phyloP scores from a whole-genome alignment of 2,797 vertebrate genomes.

The Ctenosaura bakeri region DNA sequence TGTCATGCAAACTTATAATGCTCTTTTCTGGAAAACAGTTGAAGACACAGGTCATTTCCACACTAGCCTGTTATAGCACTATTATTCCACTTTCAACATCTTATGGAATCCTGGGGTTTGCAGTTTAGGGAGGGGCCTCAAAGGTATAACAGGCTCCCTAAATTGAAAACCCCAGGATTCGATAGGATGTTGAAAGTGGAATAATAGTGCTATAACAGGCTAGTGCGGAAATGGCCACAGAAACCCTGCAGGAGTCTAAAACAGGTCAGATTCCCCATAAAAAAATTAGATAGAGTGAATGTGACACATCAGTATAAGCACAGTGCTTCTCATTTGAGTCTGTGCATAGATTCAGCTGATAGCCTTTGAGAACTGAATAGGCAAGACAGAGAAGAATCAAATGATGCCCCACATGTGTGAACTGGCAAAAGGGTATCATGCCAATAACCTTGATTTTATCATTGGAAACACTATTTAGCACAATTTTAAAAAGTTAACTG shows the following conservation, averaged over 20 bases:
- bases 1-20: neutral
- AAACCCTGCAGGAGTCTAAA: neutral
- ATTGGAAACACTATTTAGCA: conserved; percentile 64
- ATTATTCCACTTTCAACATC: too few relatives aligned
- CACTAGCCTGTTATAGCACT: too few relatives aligned
- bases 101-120: too few relatives aligned
- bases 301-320: neutral
- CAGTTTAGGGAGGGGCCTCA: too few relatives aligned
- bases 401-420: neutral
- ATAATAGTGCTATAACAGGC: too few relatives aligned
- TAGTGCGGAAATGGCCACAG: too few relatives aligned
- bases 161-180: too few relatives aligned
- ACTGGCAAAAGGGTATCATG: neutral
- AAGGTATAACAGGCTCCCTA: too few relatives aligned
- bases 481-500: conserved; percentile 50
- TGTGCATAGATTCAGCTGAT: neutral
- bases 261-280: neutral
- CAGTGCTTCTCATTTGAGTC: neutral
- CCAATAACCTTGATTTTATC: conserved; percentile 49
- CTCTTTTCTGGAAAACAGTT: too few relatives aligned
- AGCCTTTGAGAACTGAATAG: neutral
- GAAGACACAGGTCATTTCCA: too few relatives aligned
- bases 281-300: neutral
- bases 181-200: too few relatives aligned
- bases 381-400: neutral